A percentile compares a stretch with the other conserved stretches of the same genome.
Conservation (phyloP, 2,797 vertebrate species). For the Triplophysa yarkandensis region DNA sequence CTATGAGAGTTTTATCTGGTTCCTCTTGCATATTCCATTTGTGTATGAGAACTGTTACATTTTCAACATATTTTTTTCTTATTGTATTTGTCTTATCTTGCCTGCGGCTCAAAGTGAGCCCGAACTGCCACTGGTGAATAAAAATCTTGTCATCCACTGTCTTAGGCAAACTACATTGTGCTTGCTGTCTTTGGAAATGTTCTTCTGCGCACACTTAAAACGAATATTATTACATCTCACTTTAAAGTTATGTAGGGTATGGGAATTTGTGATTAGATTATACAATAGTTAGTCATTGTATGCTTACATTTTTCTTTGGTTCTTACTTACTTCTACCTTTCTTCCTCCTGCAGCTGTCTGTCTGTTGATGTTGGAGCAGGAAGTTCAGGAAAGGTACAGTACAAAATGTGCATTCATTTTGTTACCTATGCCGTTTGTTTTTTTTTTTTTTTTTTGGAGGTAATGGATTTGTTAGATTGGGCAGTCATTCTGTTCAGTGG, state of each 20-base stretch:
- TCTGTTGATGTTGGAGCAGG: constrained; percentile 40
- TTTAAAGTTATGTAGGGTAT: neutral
- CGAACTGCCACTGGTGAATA: neutral
- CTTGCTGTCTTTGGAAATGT: neutral
- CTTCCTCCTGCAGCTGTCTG: constrained; percentile 39
- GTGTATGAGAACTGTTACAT: neutral
- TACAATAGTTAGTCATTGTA: neutral
- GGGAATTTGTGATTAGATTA: neutral
- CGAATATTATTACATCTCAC: neutral
- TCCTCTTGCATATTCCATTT: neutral
- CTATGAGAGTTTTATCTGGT: neutral
- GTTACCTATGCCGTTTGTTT: neutral
- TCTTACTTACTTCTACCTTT: neutral
- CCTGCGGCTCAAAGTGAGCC: neutral
- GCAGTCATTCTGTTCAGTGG: constrained; percentile 4
- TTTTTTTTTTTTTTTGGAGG: neutral
- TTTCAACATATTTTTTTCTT: neutral
- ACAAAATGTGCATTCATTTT: neutral
- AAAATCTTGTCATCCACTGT: neutral
- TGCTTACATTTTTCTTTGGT: neutral
- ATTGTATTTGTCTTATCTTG: neutral
- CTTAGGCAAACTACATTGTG: neutral
- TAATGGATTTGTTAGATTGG: neutral
- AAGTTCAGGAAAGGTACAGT: constrained; percentile 52
- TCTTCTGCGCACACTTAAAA: neutral